Percentiles rank a stretch among this genome's conserved stretches.
Conservation (phyloP, 2,888 invertebrate genomes). For the Girardia tigrina region DNA sequence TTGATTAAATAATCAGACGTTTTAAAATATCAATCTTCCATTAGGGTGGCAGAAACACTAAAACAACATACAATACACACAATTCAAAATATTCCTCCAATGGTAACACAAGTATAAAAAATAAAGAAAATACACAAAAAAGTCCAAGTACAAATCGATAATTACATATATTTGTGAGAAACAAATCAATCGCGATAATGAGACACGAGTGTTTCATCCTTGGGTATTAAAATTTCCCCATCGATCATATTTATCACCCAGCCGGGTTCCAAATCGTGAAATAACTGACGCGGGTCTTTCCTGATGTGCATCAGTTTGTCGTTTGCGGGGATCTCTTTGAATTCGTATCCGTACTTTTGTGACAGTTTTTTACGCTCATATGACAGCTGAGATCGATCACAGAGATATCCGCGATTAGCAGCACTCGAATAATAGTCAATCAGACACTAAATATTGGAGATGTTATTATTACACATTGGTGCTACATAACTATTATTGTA, state of each 20-base stretch:
- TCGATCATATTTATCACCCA: conserved; percentile 82
- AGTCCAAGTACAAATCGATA: background rate
- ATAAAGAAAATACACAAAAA: too few species aligned
- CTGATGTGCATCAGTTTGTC: conserved; percentile 51
- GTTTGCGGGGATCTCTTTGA: conserved; percentile 68
- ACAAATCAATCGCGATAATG: background rate
- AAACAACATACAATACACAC: too few species aligned
- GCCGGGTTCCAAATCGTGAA: conserved; percentile 78
- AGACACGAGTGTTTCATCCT: background rate
- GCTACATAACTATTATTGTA: too few species aligned
- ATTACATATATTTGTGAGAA: background rate
- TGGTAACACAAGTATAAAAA: too few species aligned
- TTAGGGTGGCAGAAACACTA: too few species aligned
- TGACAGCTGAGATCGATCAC: conserved; percentile 52
- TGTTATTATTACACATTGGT: too few species aligned
- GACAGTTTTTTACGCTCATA: conserved; percentile 49
- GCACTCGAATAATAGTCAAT: conserved; percentile 78
- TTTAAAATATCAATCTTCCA: too few species aligned
- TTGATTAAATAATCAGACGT: too few species aligned
- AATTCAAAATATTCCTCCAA: too few species aligned
- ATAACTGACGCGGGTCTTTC: conserved; percentile 59
- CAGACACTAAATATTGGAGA: too few species aligned
- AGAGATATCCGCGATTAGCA: conserved; percentile 73
- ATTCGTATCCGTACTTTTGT: conserved; percentile 80
- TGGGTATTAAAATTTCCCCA: conserved; percentile 69